Base-by-base conservation (phyloP, 2,888 invertebrate species). In the Bimastos eiseni region DNA sequence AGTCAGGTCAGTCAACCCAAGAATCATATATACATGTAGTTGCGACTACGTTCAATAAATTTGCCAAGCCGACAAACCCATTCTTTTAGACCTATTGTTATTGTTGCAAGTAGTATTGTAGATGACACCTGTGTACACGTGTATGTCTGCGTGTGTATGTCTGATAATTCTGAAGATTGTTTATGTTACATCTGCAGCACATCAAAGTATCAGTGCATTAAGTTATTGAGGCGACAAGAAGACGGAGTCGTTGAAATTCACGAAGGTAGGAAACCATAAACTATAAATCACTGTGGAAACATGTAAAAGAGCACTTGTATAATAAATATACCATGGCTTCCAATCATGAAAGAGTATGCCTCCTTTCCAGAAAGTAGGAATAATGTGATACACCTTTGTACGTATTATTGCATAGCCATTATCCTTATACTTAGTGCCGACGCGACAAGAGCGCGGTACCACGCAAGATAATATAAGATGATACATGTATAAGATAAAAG, bases 211-310 rank as follows among this genome's bases (percentile, higher is more conserved):
- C 91, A 91, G 90, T 91, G 91, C 89, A 24, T 91, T 33, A 90
- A 90, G 84, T 90, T 91, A 89, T 88, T 70, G 24, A 89, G 44
- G 38, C 34, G 89, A 37, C 91, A 90, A 41, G 91, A 90, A 41
- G 91, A 90, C 37, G 89, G 70, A n/a, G 89, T 91, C n/a, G 70
- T 91, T 33, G 89, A 91, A 91, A 30, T 91, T n/a, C 86, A 90
- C n/a, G 90, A 90, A 90, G 91, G 91, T 90, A 34, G 19, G 30
- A 6, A 21, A 49, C 44, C 44, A 55, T 55, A 55, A 24, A 55
- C 70, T 70, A 13, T 49, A 49, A 49, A 49, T 24, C 24, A 6
- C 13, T n/a, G 70, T 70, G n/a, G 30, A 30, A 70, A n/a, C 11
- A 44, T 44, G 6, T n/a, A n/a, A n/a, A n/a, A n/a, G n/a, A n/a